A percentile compares a stretch with the other conserved stretches of the same genome.
Conservation (phyloP, 2,113 vertebrate species). For the Hippocampus comes region DNA sequence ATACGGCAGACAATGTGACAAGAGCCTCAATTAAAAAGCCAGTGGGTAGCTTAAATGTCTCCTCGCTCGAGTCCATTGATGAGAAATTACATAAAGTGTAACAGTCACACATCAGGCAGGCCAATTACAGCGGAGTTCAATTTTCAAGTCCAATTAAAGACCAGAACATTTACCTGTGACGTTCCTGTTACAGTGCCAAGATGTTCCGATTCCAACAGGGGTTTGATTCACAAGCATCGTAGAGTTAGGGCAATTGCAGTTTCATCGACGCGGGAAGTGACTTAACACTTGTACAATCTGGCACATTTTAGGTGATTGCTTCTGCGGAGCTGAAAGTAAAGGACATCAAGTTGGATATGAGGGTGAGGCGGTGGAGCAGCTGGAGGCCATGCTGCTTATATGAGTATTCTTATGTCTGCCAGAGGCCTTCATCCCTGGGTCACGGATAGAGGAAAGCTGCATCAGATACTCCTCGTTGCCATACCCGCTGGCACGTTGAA, state of each 20-base stretch:
- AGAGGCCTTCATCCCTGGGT: conserved; percentile 47
- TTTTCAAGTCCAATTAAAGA: conserved; percentile 55
- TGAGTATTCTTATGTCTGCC: conserved; percentile 50
- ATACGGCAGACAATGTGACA: conserved; percentile 31
- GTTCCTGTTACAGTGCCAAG: conserved; percentile 57
- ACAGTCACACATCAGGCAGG: conserved; percentile 39
- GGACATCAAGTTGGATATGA: conserved; percentile 42
- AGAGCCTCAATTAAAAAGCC: conserved; percentile 49
- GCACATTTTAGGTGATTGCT: conserved; percentile 31
- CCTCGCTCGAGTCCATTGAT: conserved; percentile 25
- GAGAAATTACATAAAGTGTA: conserved; percentile 39
- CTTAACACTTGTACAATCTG: conserved; percentile 41
- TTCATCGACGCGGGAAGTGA: conserved; percentile 65
- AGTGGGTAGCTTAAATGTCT: conserved; percentile 30
- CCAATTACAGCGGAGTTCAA: conserved; percentile 31
- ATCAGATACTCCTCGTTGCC: not conserved
- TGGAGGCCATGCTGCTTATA: conserved; percentile 40
- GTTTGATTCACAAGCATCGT: conserved; percentile 54
- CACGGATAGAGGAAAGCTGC: conserved; percentile 33
- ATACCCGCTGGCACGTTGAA: conserved; percentile 7
- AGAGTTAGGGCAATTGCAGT: conserved; percentile 57
- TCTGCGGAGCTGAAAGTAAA: conserved; percentile 56
- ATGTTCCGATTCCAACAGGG: conserved; percentile 50
- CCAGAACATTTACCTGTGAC: conserved; percentile 64
- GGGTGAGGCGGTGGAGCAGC: conserved; percentile 30